These are phyloP conservation scores for Dolomedes plantarius DNA, from an alignment of 2,888 invertebrate genomes.

Conservation along the genomic window DNA sequence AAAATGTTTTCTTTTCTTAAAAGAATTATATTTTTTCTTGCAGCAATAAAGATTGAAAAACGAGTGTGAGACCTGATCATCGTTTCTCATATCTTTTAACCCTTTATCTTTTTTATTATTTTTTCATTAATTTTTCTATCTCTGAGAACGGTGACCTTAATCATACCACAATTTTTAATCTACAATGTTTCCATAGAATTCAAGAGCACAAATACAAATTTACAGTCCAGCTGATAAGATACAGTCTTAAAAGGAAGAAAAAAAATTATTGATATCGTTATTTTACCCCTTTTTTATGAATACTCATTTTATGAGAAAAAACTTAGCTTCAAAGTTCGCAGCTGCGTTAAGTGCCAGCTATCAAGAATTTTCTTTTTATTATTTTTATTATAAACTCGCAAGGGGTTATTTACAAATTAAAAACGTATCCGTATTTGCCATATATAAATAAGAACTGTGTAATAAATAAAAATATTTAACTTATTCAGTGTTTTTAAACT, in stretches of 20 bases:
- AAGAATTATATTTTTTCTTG: too few relatives aligned
- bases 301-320: conserved; percentile 41
- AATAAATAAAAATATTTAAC: too few relatives aligned
- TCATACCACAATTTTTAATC: conserved; percentile 34
- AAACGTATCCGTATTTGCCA: too few relatives aligned
- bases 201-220: conserved; percentile 50
- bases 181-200: conserved; percentile 49
- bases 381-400: not conserved
- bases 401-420: conserved; percentile 23
- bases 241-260: not conserved
- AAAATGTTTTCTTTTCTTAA: too few relatives aligned
- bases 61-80: not conserved
- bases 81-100: conserved; percentile 28
- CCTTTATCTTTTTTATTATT: conserved; percentile 46
- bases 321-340: conserved; percentile 26
- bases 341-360: conserved; percentile 21
- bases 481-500: too few relatives aligned
- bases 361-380: conserved; percentile 20
- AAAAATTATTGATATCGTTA: conserved; percentile 39
- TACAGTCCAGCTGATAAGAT: conserved; percentile 45
- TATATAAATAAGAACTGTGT: too few relatives aligned
- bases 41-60: not conserved
- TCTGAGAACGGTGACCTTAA: conserved; percentile 41
- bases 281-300: conserved; percentile 51
- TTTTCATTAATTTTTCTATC: conserved; percentile 35